Base-by-base conservation (phyloP, 2,113 vertebrate genomes). In the Connochaetes taurinus region DNA sequence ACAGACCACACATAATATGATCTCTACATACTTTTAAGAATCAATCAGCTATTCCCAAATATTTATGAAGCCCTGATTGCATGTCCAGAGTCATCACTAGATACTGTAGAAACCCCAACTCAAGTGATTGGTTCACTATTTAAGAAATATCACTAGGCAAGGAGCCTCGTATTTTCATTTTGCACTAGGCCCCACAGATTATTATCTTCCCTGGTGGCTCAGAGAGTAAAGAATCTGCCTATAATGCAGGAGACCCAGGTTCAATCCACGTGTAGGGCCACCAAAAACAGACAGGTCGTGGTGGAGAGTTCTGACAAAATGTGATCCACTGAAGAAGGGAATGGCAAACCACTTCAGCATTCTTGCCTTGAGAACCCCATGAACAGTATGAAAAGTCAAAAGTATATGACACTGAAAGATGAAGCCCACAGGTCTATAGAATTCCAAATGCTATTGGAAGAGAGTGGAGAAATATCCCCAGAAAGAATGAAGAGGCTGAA, bases 1-100 rank as follows among this genome's bases (percentile, higher is more conserved):
- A 17, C 0, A 0, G 21, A 55, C 21, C 67, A 3, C 36, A 45
- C 4, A 1, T 33, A 43, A 16, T 12, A 31, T 11, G 1, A 29
- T 58, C 57, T 87, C 74, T 45, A 19, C 29, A 11, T 25, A 31
- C 8, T 23, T 64, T 78, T 84, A 40, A n/a, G 33, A 82, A 43
- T 67, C 58, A 60, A 5, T 60, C 55, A 81, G 27, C 31, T 29
- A 14, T 71, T 71, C 87, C 50, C 50, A 94, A 40, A 67, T 36
- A 67, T 43, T 47, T 50, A 31, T 3, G 19, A 23, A 64, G 14
- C n/a, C 33, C 43, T 78, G 25, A 17, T 4, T 52, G 6, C 19
- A 29, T 10, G 17, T 55, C 27, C 60, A 43, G 74, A 40, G n/a
- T 76, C 10, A n/a, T 15, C 83, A 80, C 57, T 21, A 60, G 64